Conservation (phyloP, 2,113 vertebrate genomes). For the Brachypteracias leptosomus region DNA sequence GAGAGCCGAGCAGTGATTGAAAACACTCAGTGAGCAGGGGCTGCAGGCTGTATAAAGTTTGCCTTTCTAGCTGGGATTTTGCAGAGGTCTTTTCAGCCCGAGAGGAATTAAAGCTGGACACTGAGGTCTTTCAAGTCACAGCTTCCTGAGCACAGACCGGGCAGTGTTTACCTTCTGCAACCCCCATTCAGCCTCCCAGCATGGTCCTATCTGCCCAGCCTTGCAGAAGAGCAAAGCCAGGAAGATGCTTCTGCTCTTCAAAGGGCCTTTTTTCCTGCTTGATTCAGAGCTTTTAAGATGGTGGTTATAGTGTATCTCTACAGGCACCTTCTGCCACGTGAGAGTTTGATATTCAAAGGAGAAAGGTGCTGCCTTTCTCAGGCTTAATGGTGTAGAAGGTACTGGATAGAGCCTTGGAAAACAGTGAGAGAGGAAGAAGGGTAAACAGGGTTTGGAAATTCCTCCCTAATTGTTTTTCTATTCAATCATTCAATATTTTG, state of each 20-base stretch:
- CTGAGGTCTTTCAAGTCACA: background rate
- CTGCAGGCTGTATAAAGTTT: background rate
- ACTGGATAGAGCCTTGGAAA: background rate
- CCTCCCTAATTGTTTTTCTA: background rate
- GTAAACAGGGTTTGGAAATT: background rate
- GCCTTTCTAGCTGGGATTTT: background rate
- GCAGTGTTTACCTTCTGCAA: background rate
- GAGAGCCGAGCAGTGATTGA: background rate
- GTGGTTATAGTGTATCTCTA: background rate
- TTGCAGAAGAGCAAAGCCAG: background rate
- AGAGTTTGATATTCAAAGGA: background rate
- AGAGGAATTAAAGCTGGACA: background rate
- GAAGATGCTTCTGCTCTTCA: background rate
- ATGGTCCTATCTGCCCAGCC: background rate
- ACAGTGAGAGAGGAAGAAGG: background rate
- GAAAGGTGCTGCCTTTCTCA: background rate
- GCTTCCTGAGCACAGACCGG: background rate
- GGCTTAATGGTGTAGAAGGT: background rate
- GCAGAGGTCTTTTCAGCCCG: background rate
- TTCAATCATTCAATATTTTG: background rate
- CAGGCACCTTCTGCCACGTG: background rate
- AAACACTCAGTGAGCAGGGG: background rate
- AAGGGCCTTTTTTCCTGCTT: background rate
- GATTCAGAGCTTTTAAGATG: background rate
- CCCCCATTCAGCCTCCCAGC: background rate